Base-by-base conservation (phyloP, 2,113 vertebrate genomes). In the Hippolais icterina region DNA sequence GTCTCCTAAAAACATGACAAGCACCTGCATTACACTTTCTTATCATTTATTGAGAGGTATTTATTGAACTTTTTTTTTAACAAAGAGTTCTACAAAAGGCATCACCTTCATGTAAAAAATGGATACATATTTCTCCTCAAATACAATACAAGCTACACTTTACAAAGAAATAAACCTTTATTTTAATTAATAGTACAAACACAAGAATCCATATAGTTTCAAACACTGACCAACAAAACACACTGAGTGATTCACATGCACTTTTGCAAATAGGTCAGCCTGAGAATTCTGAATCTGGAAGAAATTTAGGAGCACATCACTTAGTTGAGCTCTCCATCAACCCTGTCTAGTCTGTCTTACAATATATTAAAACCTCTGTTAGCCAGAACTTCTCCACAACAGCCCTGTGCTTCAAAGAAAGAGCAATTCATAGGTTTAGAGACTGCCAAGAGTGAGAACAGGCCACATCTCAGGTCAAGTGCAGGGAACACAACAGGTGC, bases 301-400 rank as follows among this genome's bases (percentile, higher is more conserved):
- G 11, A 39, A 39, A 39, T 39, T 88, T 15, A 35, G 68, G 64
- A 93, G 42, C 25, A 46, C 29, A 12, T 27, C 9, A 24, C 24
- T 77, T 20, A 15, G 4, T 0, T 15, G 24, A 47, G 24, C 11
- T 70, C 28, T 37, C 9, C 44, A 64, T 35, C 41, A 56, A 28
- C 28, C 15, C 2, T 44, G 29, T 5, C 54, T 7, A 18, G 9
- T 19, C 13, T 41, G 25, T 21, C n/a, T 60, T 29, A 29, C 0
- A 2, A 3, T 15, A 2, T 0, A 42, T n/a, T 1, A 49, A 25
- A 41, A 25, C 10, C 27, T 22, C 9, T 23, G 28, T 5, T 2
- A 75, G 17, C 33, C 53, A 75, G 33, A 16, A 11, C 24, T 53
- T 19, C 5, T 42, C 33, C 29, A 22, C 37, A 47, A 12, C 1